Base-by-base conservation (phyloP, 2,797 vertebrate genomes). In the Myotis daubentonii region DNA sequence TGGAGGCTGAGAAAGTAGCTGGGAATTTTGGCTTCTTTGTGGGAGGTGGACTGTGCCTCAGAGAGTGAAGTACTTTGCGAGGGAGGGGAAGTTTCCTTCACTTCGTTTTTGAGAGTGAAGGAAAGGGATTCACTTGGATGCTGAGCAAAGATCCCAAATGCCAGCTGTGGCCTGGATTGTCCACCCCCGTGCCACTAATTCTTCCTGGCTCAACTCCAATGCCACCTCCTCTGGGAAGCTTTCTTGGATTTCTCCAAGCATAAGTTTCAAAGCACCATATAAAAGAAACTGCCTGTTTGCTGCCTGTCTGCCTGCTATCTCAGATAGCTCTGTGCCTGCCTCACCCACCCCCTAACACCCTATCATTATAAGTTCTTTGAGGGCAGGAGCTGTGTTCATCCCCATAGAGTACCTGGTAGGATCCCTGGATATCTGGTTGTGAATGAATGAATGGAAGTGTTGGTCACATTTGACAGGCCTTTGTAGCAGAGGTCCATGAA, bases 401-500 rank as follows among this genome's bases (percentile, higher is more conserved):
- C 62, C 70, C 41, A 70, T 36, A 72, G 8, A 72, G 53, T 38
- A 81, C 38, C 57, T 70, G 72, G 41, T 92, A 80, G 85, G 86
- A 83, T 65, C 53, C 51, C 55, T 91, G 55, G 71, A 23, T 78
- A 92, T 84, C 87, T 80, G 60, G 62, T 93, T 62, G 41, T 71
- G 84, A 97, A 82, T 97, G 96, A 97, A 96, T 97, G 95, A 97
- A 97, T 96, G 95, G 84, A 95, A 97, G 88, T 71, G 71, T 94
- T 92, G 92, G 75, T 81, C 78, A 65, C 75, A 33, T 95, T 95
- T 17, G 95, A 92, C 95, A 95, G 87, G 93, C 60, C 88, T 97
- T 96, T 97, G 92, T 97, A 93, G 87, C 85, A 96, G 93, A 96
- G 88, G 94, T 92, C 88, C 92, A 78, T 94, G 96, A 95, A 96